These are phyloP conservation scores for Caenorhabditis remanei DNA, from an alignment of 1,140 invertebrate species.

Conservation along the genomic window DNA sequence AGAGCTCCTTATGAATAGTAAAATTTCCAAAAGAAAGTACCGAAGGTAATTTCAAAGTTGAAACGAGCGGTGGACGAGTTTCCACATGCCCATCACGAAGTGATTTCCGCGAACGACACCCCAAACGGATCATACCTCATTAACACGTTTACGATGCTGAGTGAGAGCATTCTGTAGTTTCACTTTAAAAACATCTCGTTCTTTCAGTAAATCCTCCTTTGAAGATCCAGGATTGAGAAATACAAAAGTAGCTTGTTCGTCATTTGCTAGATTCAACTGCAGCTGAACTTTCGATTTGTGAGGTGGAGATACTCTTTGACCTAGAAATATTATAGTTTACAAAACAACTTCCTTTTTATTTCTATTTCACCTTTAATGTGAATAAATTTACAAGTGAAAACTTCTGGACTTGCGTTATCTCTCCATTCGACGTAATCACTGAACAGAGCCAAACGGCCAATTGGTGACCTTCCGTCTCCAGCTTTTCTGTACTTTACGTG, in stretches of 20 bases:
- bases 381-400: conserved; percentile 55
- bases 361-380: conserved; percentile 47
- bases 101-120: conserved; percentile 51
- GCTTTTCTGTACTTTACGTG: conserved; percentile 73
- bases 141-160: conserved; percentile 93
- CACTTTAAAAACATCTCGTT: conserved; percentile 93
- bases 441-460: conserved; percentile 63
- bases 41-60: too few relatives aligned
- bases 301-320: conserved; percentile 97
- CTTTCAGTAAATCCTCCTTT: conserved; percentile 86
- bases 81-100: not conserved
- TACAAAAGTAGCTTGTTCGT: conserved; percentile 90
- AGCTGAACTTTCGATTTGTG: conserved; percentile 98
- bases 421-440: conserved; percentile 68
- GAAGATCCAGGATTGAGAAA: conserved; percentile 90
- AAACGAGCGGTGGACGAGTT: not conserved
- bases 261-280: conserved; percentile 94
- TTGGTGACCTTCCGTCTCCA: conserved; percentile 74
- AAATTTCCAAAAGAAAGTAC: too few relatives aligned
- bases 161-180: conserved; percentile 90
- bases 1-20: too few relatives aligned
- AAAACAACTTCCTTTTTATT: not conserved
- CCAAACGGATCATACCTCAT: conserved; percentile 82
- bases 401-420: conserved; percentile 67
- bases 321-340: conserved; percentile 76